These are phyloP conservation scores for Nesogale talazaci DNA, from an alignment of 2,113 vertebrate species.

Conservation along the genomic window DNA sequence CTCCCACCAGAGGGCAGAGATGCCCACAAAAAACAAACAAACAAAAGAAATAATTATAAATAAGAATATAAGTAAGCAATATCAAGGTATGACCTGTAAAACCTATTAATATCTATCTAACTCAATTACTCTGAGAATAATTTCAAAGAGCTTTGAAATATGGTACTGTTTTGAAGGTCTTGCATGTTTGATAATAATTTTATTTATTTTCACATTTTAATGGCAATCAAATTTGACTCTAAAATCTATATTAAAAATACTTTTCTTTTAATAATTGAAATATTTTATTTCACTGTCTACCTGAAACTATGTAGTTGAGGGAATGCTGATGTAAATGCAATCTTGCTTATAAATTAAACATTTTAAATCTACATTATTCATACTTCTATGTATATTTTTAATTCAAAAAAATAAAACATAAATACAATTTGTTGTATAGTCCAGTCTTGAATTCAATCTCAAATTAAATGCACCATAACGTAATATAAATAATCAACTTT, in stretches of 20 bases:
- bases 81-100: not conserved
- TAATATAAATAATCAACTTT: not conserved
- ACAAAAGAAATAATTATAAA: too few relatives aligned
- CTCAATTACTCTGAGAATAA: not conserved
- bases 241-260: conserved; percentile 2
- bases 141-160: not conserved
- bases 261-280: not conserved
- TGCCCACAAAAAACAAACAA: too few relatives aligned
- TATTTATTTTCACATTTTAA: conserved; percentile 19
- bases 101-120: not conserved
- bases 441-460: too few relatives aligned
- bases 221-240: not conserved
- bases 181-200: not conserved
- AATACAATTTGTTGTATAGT: too few relatives aligned
- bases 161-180: not conserved
- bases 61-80: not conserved
- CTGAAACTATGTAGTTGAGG: not conserved
- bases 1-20: too few relatives aligned
- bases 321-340: not conserved
- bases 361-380: too few relatives aligned
- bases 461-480: too few relatives aligned
- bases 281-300: not conserved
- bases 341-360: not conserved
- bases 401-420: too few relatives aligned
- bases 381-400: too few relatives aligned